Percentiles rank a stretch among this genome's conserved stretches.
Conservation (phyloP, 2,797 vertebrate species). For the Denticeps clupeoides region DNA sequence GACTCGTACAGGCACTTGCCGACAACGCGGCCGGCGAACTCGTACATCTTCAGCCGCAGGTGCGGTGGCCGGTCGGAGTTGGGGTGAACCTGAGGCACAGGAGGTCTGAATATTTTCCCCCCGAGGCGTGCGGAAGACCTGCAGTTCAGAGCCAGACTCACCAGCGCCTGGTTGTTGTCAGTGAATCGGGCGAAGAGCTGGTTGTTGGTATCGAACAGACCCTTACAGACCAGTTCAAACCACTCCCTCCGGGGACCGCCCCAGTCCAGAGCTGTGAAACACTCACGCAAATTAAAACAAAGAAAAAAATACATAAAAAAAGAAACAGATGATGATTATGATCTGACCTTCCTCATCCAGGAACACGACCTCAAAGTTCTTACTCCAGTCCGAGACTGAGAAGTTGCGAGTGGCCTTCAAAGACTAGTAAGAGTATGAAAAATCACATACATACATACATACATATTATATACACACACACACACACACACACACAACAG, state of each 20-base stretch:
- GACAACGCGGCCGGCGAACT: conserved; percentile 90
- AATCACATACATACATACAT: too few relatives aligned
- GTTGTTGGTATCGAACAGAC: conserved; percentile 88
- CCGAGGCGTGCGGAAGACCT: too few relatives aligned
- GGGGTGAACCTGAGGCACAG: conserved; percentile 76
- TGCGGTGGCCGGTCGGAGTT: conserved; percentile 80
- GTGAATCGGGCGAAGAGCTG: conserved; percentile 91
- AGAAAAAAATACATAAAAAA: conserved; percentile 1
- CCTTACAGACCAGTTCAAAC: conserved; percentile 95
- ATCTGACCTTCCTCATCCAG: conserved; percentile 94
- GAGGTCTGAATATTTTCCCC: background rate
- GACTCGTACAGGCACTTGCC: conserved; percentile 97
- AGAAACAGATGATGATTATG: background rate
- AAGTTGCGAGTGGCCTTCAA: conserved; percentile 91
- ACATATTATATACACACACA: background rate
- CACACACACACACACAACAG: background rate
- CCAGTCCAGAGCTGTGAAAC: conserved; percentile 83
- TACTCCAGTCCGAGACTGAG: conserved; percentile 96
- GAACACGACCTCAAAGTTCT: conserved; percentile 96
- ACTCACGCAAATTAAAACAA: background rate
- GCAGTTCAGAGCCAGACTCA: conserved; percentile 35
- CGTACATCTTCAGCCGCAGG: conserved; percentile 84
- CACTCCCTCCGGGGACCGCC: conserved; percentile 94
- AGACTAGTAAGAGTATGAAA: conserved; percentile 55
- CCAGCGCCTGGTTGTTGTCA: conserved; percentile 94